phyloP scores from a whole-genome alignment of 2,888 invertebrate species.

The Polyommatus iphigenia region DNA sequence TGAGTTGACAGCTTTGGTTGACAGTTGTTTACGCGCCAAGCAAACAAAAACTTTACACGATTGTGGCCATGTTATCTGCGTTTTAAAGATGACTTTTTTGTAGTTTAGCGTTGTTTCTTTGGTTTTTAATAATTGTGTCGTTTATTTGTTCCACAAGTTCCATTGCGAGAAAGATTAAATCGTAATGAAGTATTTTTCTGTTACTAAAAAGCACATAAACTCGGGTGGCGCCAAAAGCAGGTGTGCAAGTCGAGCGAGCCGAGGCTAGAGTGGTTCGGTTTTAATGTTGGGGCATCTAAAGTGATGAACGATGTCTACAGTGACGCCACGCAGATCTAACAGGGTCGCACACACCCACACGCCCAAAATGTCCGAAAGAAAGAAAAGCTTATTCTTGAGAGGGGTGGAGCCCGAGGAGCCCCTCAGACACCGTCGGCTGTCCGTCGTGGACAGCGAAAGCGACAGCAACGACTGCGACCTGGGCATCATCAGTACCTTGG shows the following conservation, averaged over 20 bases:
- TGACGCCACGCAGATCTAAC: conserved; percentile 67
- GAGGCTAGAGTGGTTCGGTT: neutral
- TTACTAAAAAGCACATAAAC: neutral
- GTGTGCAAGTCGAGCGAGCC: conserved; percentile 32
- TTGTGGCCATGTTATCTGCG: conserved; percentile 48
- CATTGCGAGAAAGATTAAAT: neutral
- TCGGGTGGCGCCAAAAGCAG: conserved; percentile 40
- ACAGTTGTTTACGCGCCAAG: conserved; percentile 77
- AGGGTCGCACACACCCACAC: conserved; percentile 70
- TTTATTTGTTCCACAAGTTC: neutral
- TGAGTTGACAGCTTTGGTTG: conserved; percentile 43
- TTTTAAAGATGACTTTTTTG: conserved; percentile 4
- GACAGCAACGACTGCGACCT: conserved; percentile 78
- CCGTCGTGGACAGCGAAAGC: conserved; percentile 72
- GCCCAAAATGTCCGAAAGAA: conserved; percentile 81
- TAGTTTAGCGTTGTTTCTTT: neutral
- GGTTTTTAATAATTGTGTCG: neutral
- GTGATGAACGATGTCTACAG: conserved; percentile 57
- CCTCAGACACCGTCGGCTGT: conserved; percentile 62
- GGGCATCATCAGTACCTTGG: conserved; percentile 80
- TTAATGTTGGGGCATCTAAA: neutral
- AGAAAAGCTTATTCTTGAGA: conserved; percentile 81
- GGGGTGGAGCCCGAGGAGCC: conserved; percentile 56
- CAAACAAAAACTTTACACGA: conserved; percentile 67
- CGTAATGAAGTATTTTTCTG: neutral